These are phyloP conservation scores for Burhinus oedicnemus DNA, from an alignment of 2,113 vertebrate species.

Conservation along the genomic window DNA sequence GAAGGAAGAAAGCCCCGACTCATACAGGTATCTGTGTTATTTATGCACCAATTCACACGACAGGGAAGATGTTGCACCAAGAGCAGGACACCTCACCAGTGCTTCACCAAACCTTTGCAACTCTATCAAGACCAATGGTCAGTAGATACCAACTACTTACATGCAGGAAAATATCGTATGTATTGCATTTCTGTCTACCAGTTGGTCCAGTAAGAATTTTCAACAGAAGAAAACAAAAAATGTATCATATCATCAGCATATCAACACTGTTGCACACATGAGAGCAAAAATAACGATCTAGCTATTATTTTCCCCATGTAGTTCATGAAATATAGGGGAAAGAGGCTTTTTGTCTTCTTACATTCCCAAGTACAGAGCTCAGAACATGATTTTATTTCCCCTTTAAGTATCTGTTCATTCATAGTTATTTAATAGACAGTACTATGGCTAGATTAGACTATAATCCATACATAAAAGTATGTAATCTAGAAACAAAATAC, in stretches of 20 bases:
- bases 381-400: neutral
- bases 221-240: conserved; percentile 9
- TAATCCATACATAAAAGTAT: neutral
- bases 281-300: conserved; percentile 7
- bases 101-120: conserved; percentile 31
- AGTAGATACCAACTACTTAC: conserved; percentile 14
- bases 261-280: neutral
- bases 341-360: neutral
- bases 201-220: neutral
- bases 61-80: neutral
- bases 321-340: conserved; percentile 32
- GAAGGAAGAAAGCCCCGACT: neutral
- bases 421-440: neutral
- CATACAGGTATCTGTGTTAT: conserved; percentile 35
- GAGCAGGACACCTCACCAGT: neutral
- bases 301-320: neutral
- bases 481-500: neutral
- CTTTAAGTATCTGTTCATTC: neutral
- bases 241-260: neutral
- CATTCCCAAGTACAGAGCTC: neutral
- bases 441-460: neutral
- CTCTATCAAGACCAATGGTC: conserved; percentile 9
- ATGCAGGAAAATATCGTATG: neutral
- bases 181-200: neutral
- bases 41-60: neutral